phyloP scores from a whole-genome alignment of 2,888 invertebrate genomes.

The Temnothorax unifasciatus region DNA sequence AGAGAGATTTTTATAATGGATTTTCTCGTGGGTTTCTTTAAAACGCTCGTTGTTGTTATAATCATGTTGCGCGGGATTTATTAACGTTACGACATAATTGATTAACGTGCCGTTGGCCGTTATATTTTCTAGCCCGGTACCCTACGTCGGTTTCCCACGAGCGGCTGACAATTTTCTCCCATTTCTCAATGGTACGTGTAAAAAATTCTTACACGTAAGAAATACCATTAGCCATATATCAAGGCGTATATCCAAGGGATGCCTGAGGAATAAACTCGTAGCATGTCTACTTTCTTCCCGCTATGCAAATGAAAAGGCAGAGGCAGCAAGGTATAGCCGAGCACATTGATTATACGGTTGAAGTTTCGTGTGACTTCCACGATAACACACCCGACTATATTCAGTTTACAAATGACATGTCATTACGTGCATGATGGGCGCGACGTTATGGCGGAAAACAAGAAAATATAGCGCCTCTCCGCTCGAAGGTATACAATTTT shows the following conservation, averaged over 20 bases:
- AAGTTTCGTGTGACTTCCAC: not conserved
- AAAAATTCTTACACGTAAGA: not conserved
- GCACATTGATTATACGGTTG: not conserved
- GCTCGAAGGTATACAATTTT: not conserved
- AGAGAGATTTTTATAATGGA: slow-evolving; percentile 48
- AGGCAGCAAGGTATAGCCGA: not conserved
- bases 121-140: slow-evolving; percentile 25
- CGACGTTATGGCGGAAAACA: not conserved
- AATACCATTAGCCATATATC: not conserved
- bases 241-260: not conserved
- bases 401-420: slow-evolving; percentile 1
- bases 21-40: slow-evolving; percentile 37
- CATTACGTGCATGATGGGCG: slow-evolving; percentile 23
- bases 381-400: not conserved
- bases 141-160: slow-evolving; percentile 4
- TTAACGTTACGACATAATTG: slow-evolving; percentile 48
- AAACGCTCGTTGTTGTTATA: slow-evolving; percentile 50
- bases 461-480: slow-evolving; percentile 10
- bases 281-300: not conserved
- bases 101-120: slow-evolving; percentile 42
- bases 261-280: not conserved
- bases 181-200: slow-evolving; percentile 15
- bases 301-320: slow-evolving; percentile 8
- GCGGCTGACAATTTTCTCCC: slow-evolving; percentile 1
- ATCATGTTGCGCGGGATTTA: slow-evolving; percentile 52